Percentiles rank a stretch among this genome's conserved stretches.
Conservation (phyloP, 1,140 invertebrate species). For the Aphidius ervi region DNA sequence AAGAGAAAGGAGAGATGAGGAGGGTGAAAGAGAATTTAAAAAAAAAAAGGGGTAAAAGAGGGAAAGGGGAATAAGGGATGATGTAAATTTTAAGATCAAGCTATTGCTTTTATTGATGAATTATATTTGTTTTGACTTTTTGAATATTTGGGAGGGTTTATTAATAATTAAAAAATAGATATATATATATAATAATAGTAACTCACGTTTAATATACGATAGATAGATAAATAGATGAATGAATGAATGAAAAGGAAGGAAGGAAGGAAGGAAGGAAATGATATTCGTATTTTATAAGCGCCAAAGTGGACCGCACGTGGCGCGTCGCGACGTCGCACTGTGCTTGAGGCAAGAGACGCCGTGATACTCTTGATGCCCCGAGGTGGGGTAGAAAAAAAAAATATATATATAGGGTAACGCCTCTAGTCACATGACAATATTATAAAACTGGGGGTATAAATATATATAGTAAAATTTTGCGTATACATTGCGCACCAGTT, state of each 20-base stretch:
- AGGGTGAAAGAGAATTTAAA: neutral
- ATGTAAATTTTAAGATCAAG: too few species aligned
- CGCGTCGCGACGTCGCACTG: conserved; percentile 54
- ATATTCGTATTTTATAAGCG: conserved; percentile 28
- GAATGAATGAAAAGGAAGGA: conserved; percentile 20
- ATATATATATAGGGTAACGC: conserved; percentile 42
- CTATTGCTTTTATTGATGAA: too few species aligned
- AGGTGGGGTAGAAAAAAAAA: conserved; percentile 18
- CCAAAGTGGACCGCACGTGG: conserved; percentile 47
- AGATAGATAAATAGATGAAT: neutral
- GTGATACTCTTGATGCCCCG: conserved; percentile 40
- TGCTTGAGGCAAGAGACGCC: conserved; percentile 48
- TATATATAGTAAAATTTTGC: conserved; percentile 14
- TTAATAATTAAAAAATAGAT: too few species aligned
- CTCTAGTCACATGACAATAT: conserved; percentile 45
- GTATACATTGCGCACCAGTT: conserved; percentile 8
- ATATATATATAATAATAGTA: neutral
- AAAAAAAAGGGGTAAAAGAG: neutral
- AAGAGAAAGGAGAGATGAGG: neutral
- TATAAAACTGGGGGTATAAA: conserved; percentile 19
- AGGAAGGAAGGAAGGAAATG: conserved; percentile 33
- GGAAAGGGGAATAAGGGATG: neutral
- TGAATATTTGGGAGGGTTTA: too few species aligned
- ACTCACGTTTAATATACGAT: conserved; percentile 1
- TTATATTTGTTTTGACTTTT: too few species aligned